Conservation (phyloP, 1,140 invertebrate species). For the Calycopis cecrops region DNA sequence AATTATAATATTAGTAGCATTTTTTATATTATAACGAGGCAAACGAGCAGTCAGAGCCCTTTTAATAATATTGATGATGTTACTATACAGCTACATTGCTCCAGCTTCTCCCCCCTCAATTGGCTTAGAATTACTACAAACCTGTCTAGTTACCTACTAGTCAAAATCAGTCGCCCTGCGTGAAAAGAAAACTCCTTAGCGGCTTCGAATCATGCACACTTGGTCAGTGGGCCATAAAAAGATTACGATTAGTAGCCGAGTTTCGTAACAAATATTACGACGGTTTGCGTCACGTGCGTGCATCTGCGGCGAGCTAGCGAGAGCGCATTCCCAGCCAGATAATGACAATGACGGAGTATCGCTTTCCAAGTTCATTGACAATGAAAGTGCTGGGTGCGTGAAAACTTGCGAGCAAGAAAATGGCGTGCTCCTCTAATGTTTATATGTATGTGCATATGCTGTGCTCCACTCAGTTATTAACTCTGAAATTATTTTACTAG, state of each 20-base stretch:
- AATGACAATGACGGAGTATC: slow-evolving; percentile 66
- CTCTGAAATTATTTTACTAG: not conserved
- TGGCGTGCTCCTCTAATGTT: slow-evolving; percentile 18
- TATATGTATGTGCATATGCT: slow-evolving; percentile 3
- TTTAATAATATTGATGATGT: too few relatives aligned
- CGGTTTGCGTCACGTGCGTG: slow-evolving; percentile 8
- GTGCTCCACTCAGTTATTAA: not conserved
- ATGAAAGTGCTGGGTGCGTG: slow-evolving; percentile 66
- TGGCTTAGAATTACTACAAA: too few relatives aligned
- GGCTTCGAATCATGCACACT: too few relatives aligned
- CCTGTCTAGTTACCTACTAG: too few relatives aligned
- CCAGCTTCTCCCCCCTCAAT: too few relatives aligned
- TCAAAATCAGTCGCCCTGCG: too few relatives aligned
- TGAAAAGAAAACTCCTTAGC: too few relatives aligned
- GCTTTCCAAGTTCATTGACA: slow-evolving; percentile 73
- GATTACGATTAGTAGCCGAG: not conserved
- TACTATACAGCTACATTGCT: too few relatives aligned
- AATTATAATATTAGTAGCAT: too few relatives aligned
- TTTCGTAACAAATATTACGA: slow-evolving; percentile 13
- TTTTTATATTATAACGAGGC: too few relatives aligned
- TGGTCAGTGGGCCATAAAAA: too few relatives aligned
- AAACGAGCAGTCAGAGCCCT: too few relatives aligned
- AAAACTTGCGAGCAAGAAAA: slow-evolving; percentile 44
- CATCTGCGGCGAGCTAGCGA: slow-evolving; percentile 41
- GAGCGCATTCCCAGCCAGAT: slow-evolving; percentile 66